Base-by-base conservation (phyloP, 2,113 vertebrate species). In the Macquaria australasica region DNA sequence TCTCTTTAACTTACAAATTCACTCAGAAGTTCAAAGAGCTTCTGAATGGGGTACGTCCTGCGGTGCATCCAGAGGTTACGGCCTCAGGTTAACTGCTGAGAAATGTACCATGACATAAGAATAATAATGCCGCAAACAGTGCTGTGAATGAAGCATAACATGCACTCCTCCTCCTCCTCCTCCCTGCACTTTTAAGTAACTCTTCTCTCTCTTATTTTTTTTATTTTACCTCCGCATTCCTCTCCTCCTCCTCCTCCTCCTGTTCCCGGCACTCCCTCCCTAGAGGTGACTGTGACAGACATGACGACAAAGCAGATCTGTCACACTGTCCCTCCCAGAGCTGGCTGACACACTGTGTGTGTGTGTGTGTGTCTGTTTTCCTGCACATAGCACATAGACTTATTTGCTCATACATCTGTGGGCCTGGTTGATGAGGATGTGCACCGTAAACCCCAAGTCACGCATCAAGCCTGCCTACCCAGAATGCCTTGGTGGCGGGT, bases 141-240 rank as follows among this genome's bases (percentile, higher is more conserved):
- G 60, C 56, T 63, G 56, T 63, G 84, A 77, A 55, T 75, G 68
- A 89, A 67, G 81, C 82, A 68, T 53, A 51, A 45, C 67, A 60
- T 45, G 1, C 63, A 39, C 50, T 71, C 43, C 21, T 20, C 28
- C 41, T 69, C 66, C 25, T n/a, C 55, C 45, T 53, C 60, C n/a
- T 69, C 28, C 21, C 16, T 70, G 25, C 28, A 0, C 37, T 45
- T 73, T 73, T 21, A 37, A 69, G 55, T 56, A 31, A 68, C 48
- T 77, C 6, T 45, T 31, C 28, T 23, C 6, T 39, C 7, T 55
- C 50, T 51, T 15, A 12, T 25, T 62, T 14, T 37, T n/a, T 60
- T 53, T 68, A 53, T 16, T 11, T 37, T 5, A 10, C 41, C 11
- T 18, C 39, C 6, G 23, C 28, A 75, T 77, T 62, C 73, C 55